These are phyloP conservation scores for Uropetala carovei DNA, from an alignment of 2,888 invertebrate species.

Conservation along the genomic window DNA sequence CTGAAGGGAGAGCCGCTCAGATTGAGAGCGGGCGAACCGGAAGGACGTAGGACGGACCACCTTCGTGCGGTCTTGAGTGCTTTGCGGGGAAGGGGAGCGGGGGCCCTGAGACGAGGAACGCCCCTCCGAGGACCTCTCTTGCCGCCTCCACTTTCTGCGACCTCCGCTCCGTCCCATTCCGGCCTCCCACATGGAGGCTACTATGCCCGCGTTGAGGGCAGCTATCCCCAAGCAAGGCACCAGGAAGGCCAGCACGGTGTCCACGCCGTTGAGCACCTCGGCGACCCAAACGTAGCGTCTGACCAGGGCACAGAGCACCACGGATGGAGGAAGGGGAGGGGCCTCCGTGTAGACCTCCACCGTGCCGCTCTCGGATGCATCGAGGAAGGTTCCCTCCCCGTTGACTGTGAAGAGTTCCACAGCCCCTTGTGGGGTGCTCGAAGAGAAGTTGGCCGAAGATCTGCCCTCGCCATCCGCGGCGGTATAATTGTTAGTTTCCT, in stretches of 20 bases:
- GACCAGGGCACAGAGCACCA: background rate
- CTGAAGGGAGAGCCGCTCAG: background rate
- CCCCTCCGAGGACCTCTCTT: slow-evolving; percentile 21
- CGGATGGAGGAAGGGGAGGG: background rate
- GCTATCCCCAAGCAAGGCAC: slow-evolving; percentile 85
- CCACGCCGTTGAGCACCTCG: slow-evolving; percentile 82
- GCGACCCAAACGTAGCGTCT: slow-evolving; percentile 74
- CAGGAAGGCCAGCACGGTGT: slow-evolving; percentile 84
- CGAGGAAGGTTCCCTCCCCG: background rate
- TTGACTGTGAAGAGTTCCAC: background rate
- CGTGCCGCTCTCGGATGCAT: background rate
- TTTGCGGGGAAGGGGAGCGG: background rate
- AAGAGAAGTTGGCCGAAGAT: no score
- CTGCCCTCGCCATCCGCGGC: no score
- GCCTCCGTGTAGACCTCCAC: background rate
- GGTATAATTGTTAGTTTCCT: no score
- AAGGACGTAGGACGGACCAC: background rate
- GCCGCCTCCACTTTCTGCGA: background rate
- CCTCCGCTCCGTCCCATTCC: background rate
- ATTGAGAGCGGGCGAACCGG: background rate
- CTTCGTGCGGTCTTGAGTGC: no score
- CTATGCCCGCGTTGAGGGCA: slow-evolving; percentile 84
- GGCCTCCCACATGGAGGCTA: slow-evolving; percentile 79
- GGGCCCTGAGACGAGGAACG: background rate
- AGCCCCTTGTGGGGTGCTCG: background rate